These are phyloP conservation scores for Xiphydria camelus DNA, from an alignment of 2,888 invertebrate genomes.

Conservation along the genomic window DNA sequence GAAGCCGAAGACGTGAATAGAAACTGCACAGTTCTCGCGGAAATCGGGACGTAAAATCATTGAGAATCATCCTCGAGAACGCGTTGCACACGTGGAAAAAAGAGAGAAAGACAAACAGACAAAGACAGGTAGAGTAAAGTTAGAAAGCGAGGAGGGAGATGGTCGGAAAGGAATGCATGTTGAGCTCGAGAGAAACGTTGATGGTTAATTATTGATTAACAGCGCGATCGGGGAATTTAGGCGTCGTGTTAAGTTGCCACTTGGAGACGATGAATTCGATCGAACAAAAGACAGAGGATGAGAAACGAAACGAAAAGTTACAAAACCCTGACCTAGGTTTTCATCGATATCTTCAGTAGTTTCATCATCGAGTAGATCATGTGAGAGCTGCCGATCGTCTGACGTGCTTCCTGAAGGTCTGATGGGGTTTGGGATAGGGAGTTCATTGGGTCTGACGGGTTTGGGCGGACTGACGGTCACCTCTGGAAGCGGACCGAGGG, in stretches of 20 bases:
- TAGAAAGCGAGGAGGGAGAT: conserved; percentile 1
- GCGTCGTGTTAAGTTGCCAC: too few species aligned
- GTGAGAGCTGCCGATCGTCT: conserved; percentile 21
- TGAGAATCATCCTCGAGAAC: too few species aligned
- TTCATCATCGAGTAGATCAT: conserved; percentile 21
- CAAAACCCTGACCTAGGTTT: conserved; percentile 28
- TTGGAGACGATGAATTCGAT: too few species aligned
- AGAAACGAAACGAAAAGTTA: conserved; percentile 1
- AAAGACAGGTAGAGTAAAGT: background rate
- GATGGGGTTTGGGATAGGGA: conserved; percentile 32
- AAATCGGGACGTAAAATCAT: too few species aligned
- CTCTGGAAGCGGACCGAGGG: background rate
- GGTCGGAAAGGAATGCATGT: conserved; percentile 1
- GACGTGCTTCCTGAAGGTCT: conserved; percentile 29
- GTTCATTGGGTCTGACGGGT: conserved; percentile 30
- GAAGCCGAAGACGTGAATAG: conserved; percentile 1
- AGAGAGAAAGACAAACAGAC: background rate
- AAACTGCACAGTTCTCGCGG: conserved; percentile 1
- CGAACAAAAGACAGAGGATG: conserved; percentile 3
- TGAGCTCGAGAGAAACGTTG: too few species aligned
- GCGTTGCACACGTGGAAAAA: too few species aligned
- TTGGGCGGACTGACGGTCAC: background rate
- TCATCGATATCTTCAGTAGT: conserved; percentile 22
- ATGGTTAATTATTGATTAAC: too few species aligned
- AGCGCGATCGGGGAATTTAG: too few species aligned